Evolutionary conservation across 1,140 invertebrate genomes (phyloP).

Genomic region (Hycleus cichorii): DNA sequence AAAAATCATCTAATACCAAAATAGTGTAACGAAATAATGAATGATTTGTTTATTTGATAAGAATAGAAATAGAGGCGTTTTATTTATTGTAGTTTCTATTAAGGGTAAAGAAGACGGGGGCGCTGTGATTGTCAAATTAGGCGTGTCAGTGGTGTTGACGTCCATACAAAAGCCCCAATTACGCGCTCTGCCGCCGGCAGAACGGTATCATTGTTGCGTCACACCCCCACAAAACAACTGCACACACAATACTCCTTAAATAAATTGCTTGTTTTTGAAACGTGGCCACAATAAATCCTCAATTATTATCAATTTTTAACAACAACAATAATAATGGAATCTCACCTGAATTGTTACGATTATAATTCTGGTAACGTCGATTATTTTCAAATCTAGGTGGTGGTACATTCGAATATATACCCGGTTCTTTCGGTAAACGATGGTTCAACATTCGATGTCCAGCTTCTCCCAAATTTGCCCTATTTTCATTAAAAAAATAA

Average conservation of each 20-base stretch:
- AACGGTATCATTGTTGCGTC: conserved; percentile 31
- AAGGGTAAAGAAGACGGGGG: background rate
- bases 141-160: conserved; percentile 38
- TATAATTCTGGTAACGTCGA: conserved; percentile 1
- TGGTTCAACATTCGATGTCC: conserved; percentile 62
- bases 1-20: too few species aligned
- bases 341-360: background rate
- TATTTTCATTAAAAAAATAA: conserved; percentile 23
- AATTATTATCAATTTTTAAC: background rate
- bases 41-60: too few species aligned
- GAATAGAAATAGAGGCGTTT: too few species aligned
- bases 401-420: conserved; percentile 27
- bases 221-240: conserved; percentile 29
- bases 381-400: conserved; percentile 21
- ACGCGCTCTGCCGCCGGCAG: conserved; percentile 36
- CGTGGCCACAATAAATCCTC: too few species aligned
- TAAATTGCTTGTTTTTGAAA: background rate
- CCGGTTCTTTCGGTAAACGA: conserved; percentile 22
- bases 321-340: background rate
- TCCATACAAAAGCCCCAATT: conserved; percentile 38
- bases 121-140: conserved; percentile 36
- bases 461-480: conserved; percentile 54
- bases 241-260: conserved; percentile 3
- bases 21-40: too few species aligned
- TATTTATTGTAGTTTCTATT: too few species aligned